Evolutionary conservation across 2,113 vertebrate species (phyloP), one percentile per base, ranked within the genome.

Genomic region (Fregata magnificens): DNA sequence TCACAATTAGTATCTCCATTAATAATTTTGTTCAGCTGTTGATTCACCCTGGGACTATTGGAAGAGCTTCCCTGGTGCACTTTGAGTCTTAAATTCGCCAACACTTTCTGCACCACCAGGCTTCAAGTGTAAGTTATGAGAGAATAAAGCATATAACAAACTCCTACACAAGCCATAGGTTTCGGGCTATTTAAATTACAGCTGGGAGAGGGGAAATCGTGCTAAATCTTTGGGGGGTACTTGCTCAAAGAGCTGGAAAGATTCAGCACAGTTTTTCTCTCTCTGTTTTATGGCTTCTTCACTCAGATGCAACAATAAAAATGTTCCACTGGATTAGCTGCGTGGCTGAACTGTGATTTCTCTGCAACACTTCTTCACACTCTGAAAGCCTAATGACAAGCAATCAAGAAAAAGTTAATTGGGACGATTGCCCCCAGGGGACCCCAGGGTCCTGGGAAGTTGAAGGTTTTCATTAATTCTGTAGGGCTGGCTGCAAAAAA

Each of bases 391-490:
- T 97, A 96, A 97, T 93, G 97, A 95, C 91, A 90, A 83, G 89
- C 87, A 91, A 96, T 94, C 96, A 95, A 93, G 95, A 95, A 93
- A 81, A 93, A 90, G 89, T 96, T 97, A 97, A 97, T 96, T 96
- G 97, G 95, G 91, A 91, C 47, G 0, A 94, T 77, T 90, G 70
- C 53, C 69, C 91, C 38, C 21, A 63, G 78, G 95, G 50, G 87
- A 90, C 34, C 25, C 38, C 8, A n/a, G 86, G 87, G 74, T 91
- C 91, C 89, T 91, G 91, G 40, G 78, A 95, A 94, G 78, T 81
- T 94, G 89, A 95, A 93, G 50, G 45, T 85, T 97, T 97, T 91
- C 71, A 78, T 95, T 95, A 93, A 82, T 93, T 95, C 66, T 63
- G 19, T 58, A 81, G 78, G 63, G 50, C 74, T 93, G 47, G 12